phyloP scores from a whole-genome alignment of 2,797 vertebrate species.

The Gymnocypris eckloni region DNA sequence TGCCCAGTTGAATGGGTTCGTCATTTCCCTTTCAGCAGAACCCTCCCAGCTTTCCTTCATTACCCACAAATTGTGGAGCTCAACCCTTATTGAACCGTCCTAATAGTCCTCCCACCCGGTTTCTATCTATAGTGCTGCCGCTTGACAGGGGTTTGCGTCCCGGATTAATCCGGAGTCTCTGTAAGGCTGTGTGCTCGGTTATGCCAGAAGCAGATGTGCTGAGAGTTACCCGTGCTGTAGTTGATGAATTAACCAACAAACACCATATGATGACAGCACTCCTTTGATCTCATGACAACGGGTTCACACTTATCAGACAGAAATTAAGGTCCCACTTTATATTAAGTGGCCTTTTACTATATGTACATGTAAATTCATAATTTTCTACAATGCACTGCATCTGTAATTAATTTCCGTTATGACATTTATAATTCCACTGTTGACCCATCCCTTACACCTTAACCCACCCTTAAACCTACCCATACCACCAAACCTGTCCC shows the following conservation, averaged over 20 bases:
- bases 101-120: conserved; percentile 43
- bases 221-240: conserved; percentile 70
- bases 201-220: conserved; percentile 76
- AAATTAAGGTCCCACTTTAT: conserved; percentile 7
- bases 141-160: conserved; percentile 2
- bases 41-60: conserved; percentile 63
- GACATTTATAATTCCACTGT: not conserved
- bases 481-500: not conserved
- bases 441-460: not conserved
- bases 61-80: conserved; percentile 55
- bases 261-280: not conserved
- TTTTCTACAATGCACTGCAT: not conserved
- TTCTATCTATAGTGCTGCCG: not conserved
- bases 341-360: not conserved
- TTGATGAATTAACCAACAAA: conserved; percentile 59
- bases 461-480: not conserved
- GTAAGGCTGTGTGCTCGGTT: conserved; percentile 70
- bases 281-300: conserved; percentile 25
- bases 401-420: not conserved
- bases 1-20: conserved; percentile 65
- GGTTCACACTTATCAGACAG: conserved; percentile 31
- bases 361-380: not conserved
- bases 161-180: conserved; percentile 69
- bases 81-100: conserved; percentile 35
- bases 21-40: conserved; percentile 65